Conservation (phyloP, 2,797 vertebrate species). For the Craterocephalus amniculus region DNA sequence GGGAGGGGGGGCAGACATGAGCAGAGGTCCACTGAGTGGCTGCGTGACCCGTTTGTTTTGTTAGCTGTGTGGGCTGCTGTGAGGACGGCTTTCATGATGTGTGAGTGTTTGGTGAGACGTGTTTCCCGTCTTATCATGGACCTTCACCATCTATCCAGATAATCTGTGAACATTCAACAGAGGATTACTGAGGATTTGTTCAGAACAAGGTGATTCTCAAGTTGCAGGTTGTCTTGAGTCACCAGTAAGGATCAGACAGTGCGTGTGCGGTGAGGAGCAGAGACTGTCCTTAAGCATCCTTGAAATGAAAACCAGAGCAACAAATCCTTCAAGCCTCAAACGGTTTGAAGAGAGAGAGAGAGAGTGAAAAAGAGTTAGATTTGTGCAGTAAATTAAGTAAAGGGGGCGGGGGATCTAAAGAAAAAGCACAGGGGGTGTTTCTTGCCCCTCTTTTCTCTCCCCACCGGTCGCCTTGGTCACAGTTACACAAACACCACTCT, state of each 20-base stretch:
- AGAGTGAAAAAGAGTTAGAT: slow-evolving; percentile 49
- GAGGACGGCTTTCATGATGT: slow-evolving; percentile 35
- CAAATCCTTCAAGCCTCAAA: slow-evolving; percentile 32
- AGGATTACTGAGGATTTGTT: slow-evolving; percentile 62
- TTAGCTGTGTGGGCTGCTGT: slow-evolving; percentile 69
- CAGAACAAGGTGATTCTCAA: slow-evolving; percentile 39
- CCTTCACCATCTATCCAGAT: slow-evolving; percentile 34
- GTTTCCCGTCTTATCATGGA: slow-evolving; percentile 31
- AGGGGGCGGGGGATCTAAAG: slow-evolving; percentile 67
- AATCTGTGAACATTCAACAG: slow-evolving; percentile 45
- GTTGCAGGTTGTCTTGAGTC: slow-evolving; percentile 39
- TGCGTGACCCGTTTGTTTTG: slow-evolving; percentile 63
- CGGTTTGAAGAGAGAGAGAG: slow-evolving; percentile 21
- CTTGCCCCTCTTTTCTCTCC: slow-evolving; percentile 59
- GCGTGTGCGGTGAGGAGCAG: neutral
- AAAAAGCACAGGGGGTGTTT: slow-evolving; percentile 65
- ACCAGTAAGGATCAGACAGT: slow-evolving; percentile 17
- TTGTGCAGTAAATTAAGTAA: slow-evolving; percentile 60
- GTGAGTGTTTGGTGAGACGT: slow-evolving; percentile 29
- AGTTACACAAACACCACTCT: slow-evolving; percentile 60
- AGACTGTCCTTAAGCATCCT: slow-evolving; percentile 19
- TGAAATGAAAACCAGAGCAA: slow-evolving; percentile 14
- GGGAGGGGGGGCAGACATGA: slow-evolving; percentile 31
- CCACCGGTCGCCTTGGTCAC: slow-evolving; percentile 81
- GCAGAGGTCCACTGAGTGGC: slow-evolving; percentile 41